Evolutionary conservation across 2,797 vertebrate species (phyloP).

Genomic region (Cygnus olor): DNA sequence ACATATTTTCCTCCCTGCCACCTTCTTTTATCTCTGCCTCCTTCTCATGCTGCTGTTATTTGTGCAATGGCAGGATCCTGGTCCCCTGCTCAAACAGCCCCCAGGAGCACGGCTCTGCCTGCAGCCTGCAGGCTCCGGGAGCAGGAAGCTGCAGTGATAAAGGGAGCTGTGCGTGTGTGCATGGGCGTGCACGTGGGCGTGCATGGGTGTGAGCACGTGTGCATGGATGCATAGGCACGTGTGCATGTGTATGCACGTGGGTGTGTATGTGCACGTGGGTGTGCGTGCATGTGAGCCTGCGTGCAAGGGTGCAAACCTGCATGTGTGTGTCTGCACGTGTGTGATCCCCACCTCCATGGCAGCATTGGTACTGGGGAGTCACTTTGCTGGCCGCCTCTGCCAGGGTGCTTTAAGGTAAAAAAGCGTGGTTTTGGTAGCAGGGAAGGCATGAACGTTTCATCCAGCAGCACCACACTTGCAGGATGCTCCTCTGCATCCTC

Average conservation of each 20-base stretch:
- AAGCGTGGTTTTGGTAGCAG: background rate
- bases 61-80: background rate
- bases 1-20: background rate
- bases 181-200: too few relatives aligned
- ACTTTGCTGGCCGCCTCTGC: background rate
- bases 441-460: background rate
- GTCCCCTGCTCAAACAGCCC: background rate
- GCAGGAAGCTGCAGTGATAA: background rate
- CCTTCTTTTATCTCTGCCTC: background rate
- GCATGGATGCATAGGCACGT: too few relatives aligned
- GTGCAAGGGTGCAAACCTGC: accelerated
- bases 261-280: too few relatives aligned
- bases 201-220: too few relatives aligned
- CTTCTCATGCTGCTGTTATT: background rate
- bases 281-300: accelerated
- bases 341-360: accelerated
- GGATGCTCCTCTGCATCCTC: background rate
- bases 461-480: accelerated
- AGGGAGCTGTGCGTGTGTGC: too few relatives aligned
- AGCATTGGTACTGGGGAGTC: background rate
- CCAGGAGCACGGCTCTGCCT: background rate
- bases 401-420: background rate
- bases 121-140: background rate
- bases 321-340: accelerated
- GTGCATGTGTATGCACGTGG: too few relatives aligned